Conservation (phyloP, 2,113 vertebrate species). For the Eretmochelys imbricata region DNA sequence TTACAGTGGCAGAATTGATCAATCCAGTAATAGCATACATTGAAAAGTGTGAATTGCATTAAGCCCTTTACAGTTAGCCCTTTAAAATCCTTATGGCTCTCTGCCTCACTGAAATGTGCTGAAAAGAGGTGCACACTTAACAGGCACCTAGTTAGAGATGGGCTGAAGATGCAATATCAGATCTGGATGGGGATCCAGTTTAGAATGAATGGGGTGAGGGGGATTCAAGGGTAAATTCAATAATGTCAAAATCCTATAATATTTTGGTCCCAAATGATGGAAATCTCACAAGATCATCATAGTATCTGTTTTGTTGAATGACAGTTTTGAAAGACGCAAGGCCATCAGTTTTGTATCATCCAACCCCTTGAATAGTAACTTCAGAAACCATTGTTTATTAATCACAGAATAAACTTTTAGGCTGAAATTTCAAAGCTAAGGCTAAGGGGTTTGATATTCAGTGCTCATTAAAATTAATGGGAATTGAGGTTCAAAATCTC, state of each 20-base stretch:
- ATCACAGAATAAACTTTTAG: background rate
- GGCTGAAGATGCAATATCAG: background rate
- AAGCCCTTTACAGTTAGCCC: background rate
- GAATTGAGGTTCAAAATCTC: background rate
- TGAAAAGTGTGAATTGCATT: background rate
- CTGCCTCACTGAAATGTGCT: background rate
- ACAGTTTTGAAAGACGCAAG: background rate
- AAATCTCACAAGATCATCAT: background rate
- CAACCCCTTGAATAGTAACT: background rate
- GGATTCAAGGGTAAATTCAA: background rate
- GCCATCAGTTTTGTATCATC: background rate
- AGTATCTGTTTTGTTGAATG: conserved; percentile 6
- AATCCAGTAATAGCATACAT: background rate
- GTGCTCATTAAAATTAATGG: background rate
- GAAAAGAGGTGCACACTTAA: background rate
- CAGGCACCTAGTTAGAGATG: background rate
- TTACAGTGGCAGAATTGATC: background rate
- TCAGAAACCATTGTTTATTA: background rate
- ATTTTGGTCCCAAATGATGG: background rate
- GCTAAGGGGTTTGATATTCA: background rate
- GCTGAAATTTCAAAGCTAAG: background rate
- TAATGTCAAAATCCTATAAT: background rate
- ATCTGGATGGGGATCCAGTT: background rate
- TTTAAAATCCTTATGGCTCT: background rate
- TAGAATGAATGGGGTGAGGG: background rate